Conservation (phyloP, 1,140 invertebrate species). For the Aleiodes sp. region DNA sequence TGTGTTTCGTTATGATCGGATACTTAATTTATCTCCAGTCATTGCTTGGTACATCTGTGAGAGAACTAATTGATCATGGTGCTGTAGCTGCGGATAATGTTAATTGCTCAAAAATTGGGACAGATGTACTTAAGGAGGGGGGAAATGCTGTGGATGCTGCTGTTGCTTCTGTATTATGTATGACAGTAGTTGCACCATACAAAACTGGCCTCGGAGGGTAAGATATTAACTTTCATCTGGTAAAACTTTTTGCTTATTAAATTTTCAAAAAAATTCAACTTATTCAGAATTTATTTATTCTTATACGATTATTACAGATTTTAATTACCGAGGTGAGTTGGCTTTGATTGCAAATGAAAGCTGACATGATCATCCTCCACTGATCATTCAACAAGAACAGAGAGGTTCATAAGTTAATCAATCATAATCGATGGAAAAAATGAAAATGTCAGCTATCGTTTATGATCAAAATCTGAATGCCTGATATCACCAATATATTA, state of each 20-base stretch:
- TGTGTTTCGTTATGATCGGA: background rate
- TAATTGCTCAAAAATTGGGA: slow-evolving; percentile 78
- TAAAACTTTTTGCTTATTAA: slow-evolving; percentile 18
- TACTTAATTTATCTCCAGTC: background rate
- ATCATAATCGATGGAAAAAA: too few species aligned
- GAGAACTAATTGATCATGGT: slow-evolving; percentile 66
- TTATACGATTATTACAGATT: too few species aligned
- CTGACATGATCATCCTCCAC: background rate
- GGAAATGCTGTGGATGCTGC: slow-evolving; percentile 79
- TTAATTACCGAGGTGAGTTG: too few species aligned
- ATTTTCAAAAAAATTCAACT: slow-evolving; percentile 35
- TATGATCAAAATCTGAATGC: too few species aligned
- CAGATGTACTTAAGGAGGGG: slow-evolving; percentile 71
- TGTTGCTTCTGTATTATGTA: slow-evolving; percentile 73
- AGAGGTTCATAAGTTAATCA: too few species aligned
- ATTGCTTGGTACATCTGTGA: background rate
- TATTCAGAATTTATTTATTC: slow-evolving; percentile 21
- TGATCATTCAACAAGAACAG: too few species aligned
- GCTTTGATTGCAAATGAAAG: too few species aligned
- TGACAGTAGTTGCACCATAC: slow-evolving; percentile 74
- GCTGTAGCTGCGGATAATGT: slow-evolving; percentile 77
- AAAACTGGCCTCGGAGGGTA: slow-evolving; percentile 78
- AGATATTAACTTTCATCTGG: slow-evolving; percentile 38
- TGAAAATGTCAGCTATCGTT: too few species aligned
- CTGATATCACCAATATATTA: too few species aligned